A percentile compares a stretch with the other conserved stretches of the same genome.
Conservation (phyloP, 2,797 vertebrate species). For the Lacerta bilineata region DNA sequence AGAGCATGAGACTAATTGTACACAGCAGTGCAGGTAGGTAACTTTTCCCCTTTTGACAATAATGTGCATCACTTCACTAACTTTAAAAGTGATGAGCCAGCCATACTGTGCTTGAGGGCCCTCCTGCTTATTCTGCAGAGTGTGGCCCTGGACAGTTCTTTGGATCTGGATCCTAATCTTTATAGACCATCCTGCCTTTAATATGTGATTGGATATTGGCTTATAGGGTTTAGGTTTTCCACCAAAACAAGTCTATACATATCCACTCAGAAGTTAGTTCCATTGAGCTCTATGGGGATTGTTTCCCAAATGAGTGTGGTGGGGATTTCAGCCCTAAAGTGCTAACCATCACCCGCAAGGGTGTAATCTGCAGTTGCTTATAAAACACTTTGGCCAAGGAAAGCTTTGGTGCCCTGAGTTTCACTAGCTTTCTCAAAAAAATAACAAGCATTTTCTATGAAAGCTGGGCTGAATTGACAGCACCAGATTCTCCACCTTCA, state of each 20-base stretch:
- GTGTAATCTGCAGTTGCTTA: not conserved
- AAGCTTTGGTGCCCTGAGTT: not conserved
- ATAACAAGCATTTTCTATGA: not conserved
- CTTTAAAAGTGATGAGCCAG: not conserved
- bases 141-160: not conserved
- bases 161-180: not conserved
- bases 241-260: not conserved
- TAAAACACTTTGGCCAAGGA: not conserved
- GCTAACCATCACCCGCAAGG: not conserved
- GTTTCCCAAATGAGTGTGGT: not conserved
- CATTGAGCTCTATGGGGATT: not conserved
- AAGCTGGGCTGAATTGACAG: not conserved
- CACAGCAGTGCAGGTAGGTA: not conserved
- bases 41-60: not conserved
- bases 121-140: too few relatives aligned
- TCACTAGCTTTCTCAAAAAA: constrained; percentile 3
- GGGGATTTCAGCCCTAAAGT: not conserved
- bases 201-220: not conserved
- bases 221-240: not conserved
- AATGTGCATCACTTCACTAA: not conserved
- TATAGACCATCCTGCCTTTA: not conserved
- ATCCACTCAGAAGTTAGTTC: not conserved
- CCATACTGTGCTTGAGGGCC: not conserved
- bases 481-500: not conserved
- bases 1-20: not conserved